Conservation (phyloP, 2,888 invertebrate genomes). For the Mimas tiliae region DNA sequence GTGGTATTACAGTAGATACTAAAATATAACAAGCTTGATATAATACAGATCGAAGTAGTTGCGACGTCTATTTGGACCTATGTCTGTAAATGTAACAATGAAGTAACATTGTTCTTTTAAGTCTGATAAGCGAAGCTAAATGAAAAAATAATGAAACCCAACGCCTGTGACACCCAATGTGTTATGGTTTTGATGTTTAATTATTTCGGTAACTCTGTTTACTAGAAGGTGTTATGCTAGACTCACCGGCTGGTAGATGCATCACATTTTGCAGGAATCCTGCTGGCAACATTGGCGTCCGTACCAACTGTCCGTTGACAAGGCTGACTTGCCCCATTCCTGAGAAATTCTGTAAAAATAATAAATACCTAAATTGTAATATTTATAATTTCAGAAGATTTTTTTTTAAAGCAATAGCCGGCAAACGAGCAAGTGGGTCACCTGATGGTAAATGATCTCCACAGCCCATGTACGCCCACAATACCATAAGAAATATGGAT, state of each 20-base stretch:
- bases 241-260: conserved; percentile 85
- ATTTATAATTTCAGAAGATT: no score
- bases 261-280: conserved; percentile 90
- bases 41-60: no score
- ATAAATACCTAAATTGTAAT: background rate
- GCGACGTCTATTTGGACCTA: no score
- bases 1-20: no score
- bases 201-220: no score
- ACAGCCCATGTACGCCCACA: no score
- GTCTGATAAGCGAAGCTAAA: conserved; percentile 58
- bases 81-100: conserved; percentile 27
- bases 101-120: conserved; percentile 30
- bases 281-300: conserved; percentile 88
- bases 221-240: background rate
- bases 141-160: conserved; percentile 56
- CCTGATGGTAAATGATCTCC: no score
- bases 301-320: conserved; percentile 89
- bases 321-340: conserved; percentile 81
- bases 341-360: conserved; percentile 73
- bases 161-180: conserved; percentile 44
- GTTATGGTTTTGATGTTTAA: conserved; percentile 29
- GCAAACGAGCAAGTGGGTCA: no score
- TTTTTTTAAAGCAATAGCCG: no score
- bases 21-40: no score
- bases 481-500: no score